Evolutionary conservation across 37 sponge, comb jelly and placozoan genomes (phyloP).

Genomic region (Haliclona indistincta): DNA sequence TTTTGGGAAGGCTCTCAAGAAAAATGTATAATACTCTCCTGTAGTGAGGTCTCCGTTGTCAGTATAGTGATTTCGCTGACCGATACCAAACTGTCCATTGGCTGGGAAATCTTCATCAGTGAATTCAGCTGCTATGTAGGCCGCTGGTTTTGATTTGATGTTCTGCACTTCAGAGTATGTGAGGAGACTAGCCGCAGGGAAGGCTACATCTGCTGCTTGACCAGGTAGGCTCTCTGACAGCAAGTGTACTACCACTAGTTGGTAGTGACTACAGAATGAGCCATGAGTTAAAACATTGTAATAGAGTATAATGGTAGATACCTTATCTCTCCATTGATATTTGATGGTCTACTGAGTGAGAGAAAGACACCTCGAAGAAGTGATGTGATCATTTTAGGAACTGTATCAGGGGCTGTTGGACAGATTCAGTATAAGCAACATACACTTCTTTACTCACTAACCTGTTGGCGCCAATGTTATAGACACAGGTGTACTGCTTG

Average conservation of each 20-base stretch:
- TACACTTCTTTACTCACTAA: conserved; percentile 14
- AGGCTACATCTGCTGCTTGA: conserved; percentile 2
- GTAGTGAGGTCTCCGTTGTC: conserved; percentile 38
- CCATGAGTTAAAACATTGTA: too few species aligned
- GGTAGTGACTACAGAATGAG: conserved; percentile 80
- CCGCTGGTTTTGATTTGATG: not conserved
- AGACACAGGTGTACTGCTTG: conserved; percentile 1
- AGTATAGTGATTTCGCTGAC: conserved; percentile 28
- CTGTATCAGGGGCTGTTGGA: too few species aligned
- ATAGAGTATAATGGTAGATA: too few species aligned
- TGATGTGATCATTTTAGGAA: not conserved
- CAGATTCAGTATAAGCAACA: too few species aligned
- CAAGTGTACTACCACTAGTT: conserved; percentile 43
- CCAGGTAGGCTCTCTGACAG: not conserved
- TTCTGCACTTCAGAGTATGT: conserved; percentile 6
- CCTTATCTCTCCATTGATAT: conserved; percentile 69
- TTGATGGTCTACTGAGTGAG: not conserved
- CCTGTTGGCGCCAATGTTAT: conserved; percentile 2
- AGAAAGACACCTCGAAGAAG: not conserved
- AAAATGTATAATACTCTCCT: conserved; percentile 40
- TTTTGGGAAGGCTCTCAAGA: conserved; percentile 52
- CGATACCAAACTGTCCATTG: not conserved
- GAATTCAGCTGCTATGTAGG: conserved; percentile 69
- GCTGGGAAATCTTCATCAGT: conserved; percentile 20
- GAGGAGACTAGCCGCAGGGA: not conserved